phyloP scores from a whole-genome alignment of 2,888 invertebrate genomes.

The Tenthredo distinguenda region DNA sequence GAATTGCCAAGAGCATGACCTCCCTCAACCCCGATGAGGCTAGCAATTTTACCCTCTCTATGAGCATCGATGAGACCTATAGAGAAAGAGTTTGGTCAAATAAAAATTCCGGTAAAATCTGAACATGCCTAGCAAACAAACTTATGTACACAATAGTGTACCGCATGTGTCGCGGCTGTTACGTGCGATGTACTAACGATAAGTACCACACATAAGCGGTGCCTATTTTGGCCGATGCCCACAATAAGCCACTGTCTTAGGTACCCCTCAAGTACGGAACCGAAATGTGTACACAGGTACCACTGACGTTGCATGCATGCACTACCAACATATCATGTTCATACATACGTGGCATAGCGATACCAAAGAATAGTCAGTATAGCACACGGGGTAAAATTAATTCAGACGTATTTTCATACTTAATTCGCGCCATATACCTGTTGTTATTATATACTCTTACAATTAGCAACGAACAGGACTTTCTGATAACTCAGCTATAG shows the following conservation, averaged over 20 bases:
- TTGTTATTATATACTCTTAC: too few species aligned
- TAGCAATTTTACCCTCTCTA: conserved; percentile 87
- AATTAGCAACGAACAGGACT: too few species aligned
- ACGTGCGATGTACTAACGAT: neutral
- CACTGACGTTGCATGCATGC: too few species aligned
- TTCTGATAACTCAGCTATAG: too few species aligned
- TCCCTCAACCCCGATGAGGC: conserved; percentile 94
- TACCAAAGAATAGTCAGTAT: too few species aligned
- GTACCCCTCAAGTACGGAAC: neutral
- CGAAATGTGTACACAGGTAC: too few species aligned
- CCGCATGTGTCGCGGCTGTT: neutral
- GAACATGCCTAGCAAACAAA: neutral
- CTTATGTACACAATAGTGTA: neutral
- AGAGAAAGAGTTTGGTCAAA: conserved; percentile 70
- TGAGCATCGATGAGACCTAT: conserved; percentile 87
- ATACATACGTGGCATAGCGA: too few species aligned
- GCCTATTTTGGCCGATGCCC: neutral
- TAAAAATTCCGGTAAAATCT: neutral
- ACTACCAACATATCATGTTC: too few species aligned
- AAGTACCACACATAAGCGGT: neutral
- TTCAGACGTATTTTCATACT: too few species aligned
- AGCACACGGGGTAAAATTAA: too few species aligned
- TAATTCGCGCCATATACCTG: too few species aligned
- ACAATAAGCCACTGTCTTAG: neutral
- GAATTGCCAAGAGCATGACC: conserved; percentile 96